phyloP scores from a whole-genome alignment of 2,113 vertebrate species.

The Bufo bufo region DNA sequence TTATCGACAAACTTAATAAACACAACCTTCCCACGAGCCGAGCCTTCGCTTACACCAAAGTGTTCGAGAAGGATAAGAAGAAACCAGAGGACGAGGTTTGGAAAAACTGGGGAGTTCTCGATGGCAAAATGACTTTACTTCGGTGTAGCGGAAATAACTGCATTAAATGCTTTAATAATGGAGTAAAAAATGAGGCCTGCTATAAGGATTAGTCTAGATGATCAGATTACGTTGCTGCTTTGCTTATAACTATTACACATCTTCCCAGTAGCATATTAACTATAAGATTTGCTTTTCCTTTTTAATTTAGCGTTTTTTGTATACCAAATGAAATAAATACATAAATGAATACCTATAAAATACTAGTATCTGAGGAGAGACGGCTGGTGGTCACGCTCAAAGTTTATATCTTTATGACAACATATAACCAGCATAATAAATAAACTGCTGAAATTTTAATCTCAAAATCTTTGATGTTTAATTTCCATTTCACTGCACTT shows the following conservation, averaged over 20 bases:
- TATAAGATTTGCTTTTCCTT: background rate
- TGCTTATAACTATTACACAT: background rate
- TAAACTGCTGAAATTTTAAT: too few species aligned
- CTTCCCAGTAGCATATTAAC: background rate
- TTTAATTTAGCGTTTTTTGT: too few species aligned
- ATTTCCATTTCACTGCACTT: too few species aligned
- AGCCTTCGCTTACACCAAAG: constrained; percentile 3
- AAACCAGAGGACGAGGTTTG: background rate
- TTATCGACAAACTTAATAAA: constrained; percentile 13
- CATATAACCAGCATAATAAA: too few species aligned
- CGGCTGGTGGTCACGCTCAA: too few species aligned
- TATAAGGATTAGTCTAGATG: background rate
- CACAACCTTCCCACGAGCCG: background rate
- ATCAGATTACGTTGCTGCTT: background rate
- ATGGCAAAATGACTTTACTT: background rate
- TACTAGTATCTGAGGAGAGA: too few species aligned
- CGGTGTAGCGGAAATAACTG: background rate
- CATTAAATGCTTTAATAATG: constrained; percentile 5
- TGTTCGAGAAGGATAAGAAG: background rate
- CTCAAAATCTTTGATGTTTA: too few species aligned
- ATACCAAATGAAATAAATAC: too few species aligned
- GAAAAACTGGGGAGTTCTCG: background rate
- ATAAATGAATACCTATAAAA: too few species aligned
- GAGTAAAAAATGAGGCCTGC: background rate
- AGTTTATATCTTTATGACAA: too few species aligned